These are phyloP conservation scores for Eutrigla gurnardus DNA, from an alignment of 2,797 vertebrate species.

Conservation along the genomic window DNA sequence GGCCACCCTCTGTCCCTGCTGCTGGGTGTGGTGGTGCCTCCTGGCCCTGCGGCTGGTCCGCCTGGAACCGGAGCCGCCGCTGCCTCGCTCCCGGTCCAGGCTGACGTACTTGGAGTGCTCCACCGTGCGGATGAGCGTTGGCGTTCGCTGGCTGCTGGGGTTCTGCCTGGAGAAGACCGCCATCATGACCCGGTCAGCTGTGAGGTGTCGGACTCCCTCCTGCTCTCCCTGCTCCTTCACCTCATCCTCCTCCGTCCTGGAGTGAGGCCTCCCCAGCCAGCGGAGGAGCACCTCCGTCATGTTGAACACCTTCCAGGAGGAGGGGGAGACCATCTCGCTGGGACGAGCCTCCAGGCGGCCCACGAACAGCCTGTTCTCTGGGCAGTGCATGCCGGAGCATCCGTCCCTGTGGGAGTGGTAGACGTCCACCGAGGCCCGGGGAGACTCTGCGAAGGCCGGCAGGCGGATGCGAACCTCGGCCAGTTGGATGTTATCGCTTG, in stretches of 20 bases:
- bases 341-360: conserved; percentile 79
- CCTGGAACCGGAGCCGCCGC: neutral
- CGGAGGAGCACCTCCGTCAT: conserved; percentile 82
- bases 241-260: neutral
- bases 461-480: conserved; percentile 86
- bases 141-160: conserved; percentile 35
- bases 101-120: conserved; percentile 88
- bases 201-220: conserved; percentile 55
- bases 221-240: neutral
- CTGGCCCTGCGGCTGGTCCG: conserved; percentile 60
- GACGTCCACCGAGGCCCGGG: conserved; percentile 80
- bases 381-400: conserved; percentile 63
- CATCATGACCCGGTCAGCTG: conserved; percentile 82
- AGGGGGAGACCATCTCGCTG: conserved; percentile 42
- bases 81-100: conserved; percentile 58
- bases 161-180: conserved; percentile 87
- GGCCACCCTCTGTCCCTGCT: conserved; percentile 48
- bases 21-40: conserved; percentile 77
- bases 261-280: conserved; percentile 79
- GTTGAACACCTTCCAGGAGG: conserved; percentile 89
- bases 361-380: conserved; percentile 76
- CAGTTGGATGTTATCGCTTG: conserved; percentile 82
- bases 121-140: conserved; percentile 87
- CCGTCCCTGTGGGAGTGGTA: conserved; percentile 77
- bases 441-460: conserved; percentile 61